Conservation (phyloP, 1,140 invertebrate species). For the Caenorhabditis briggsae region DNA sequence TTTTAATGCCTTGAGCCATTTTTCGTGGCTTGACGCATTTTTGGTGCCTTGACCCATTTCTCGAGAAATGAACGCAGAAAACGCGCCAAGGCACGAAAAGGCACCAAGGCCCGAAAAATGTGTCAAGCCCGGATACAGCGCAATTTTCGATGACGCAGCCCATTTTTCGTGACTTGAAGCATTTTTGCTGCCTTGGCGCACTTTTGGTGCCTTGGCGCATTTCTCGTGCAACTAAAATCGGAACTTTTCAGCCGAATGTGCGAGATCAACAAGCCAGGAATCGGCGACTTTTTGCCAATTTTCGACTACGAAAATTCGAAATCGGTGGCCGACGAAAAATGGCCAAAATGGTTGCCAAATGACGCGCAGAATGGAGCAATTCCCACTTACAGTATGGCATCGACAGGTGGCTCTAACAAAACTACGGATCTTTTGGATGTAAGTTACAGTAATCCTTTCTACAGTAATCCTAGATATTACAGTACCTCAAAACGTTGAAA, state of each 20-base stretch:
- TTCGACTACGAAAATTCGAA: neutral
- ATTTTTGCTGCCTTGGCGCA: neutral
- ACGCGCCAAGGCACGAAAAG: too few species aligned
- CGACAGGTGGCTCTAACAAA: neutral
- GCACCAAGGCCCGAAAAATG: too few species aligned
- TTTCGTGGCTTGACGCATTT: too few species aligned
- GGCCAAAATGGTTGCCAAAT: neutral
- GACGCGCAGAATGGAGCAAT: neutral
- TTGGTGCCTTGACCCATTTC: too few species aligned
- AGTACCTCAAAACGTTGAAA: neutral
- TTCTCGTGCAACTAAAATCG: neutral
- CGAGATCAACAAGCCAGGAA: constrained; percentile 8
- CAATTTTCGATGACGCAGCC: too few species aligned
- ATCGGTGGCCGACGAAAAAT: neutral
- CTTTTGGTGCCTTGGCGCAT: neutral
- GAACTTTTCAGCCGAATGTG: constrained; percentile 35
- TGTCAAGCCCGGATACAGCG: too few species aligned
- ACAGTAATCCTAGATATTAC: too few species aligned
- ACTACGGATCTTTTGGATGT: neutral
- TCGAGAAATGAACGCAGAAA: too few species aligned
- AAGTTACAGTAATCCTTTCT: neutral
- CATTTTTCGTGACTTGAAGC: neutral
- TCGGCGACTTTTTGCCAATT: neutral
- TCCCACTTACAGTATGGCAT: neutral
- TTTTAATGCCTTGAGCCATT: too few species aligned